Evolutionary conservation across 2,797 vertebrate species (phyloP), one percentile per base, ranked within the genome.

Genomic region (Falco biarmicus): DNA sequence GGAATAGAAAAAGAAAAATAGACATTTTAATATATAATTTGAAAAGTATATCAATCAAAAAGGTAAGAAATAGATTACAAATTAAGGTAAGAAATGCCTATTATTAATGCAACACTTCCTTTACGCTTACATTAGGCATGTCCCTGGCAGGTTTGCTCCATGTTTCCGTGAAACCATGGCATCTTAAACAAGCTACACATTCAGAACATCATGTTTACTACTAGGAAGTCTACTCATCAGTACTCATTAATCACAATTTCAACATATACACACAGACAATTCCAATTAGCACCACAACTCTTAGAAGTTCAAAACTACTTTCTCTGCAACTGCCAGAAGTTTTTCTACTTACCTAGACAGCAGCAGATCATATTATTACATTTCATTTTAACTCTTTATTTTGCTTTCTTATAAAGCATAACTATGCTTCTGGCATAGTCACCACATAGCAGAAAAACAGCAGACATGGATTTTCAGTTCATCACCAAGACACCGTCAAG

Each of bases 1-100:
- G 98, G 64, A 98, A 98, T 17, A 96, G 59, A 95, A 76, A 68
- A 91, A 77, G 25, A 3, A 80, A 86, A 89, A 73, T 10, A 66
- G 15, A 56, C 9, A 41, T 81, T 71, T 50, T 41, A 56, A 43
- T 31, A 65, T 29, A 12, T 54, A 54, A 73, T 75, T 78, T 53
- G 20, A 93, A 87, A 86, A 78, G 12, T 5, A 68, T 19, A 34
- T 53, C 2, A 60, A 73, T 57, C 1, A 61, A 77, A 66, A 91
- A 83, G 0, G 6, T 31, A 59, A 54, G 8, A 74, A 83, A 59
- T 32, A 50, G 1, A 22, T 54, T 80, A 48, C 73, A 88, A 76
- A 78, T 13, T 34, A 74, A 64, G 29, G 63, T 19, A 92, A 45
- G 1, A 84, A 84, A 61, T 43, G 7, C 1, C 16, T 3, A 12